A percentile compares a stretch with the other conserved stretches of the same genome.
phyloP scores from a whole-genome alignment of 2,113 vertebrate genomes.

The Vombatus ursinus region DNA sequence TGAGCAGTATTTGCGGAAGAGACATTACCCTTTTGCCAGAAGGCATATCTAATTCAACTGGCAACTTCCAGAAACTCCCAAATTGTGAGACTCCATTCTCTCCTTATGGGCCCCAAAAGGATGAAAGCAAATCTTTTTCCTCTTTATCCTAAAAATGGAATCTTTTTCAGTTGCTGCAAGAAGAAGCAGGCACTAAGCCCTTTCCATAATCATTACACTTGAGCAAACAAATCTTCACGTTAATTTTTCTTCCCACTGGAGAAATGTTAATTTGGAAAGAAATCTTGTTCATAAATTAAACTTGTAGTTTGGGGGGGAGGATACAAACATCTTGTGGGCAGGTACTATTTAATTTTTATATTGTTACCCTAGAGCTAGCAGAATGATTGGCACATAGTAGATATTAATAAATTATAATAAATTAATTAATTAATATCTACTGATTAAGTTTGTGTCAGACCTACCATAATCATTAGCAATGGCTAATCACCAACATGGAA shows the following conservation, averaged over 20 bases:
- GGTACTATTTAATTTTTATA: neutral
- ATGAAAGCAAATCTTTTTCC: constrained; percentile 57
- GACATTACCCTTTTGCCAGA: constrained; percentile 78
- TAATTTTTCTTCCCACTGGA: constrained; percentile 17
- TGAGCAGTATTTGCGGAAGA: constrained; percentile 75
- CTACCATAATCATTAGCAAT: neutral
- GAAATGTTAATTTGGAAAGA: constrained; percentile 51
- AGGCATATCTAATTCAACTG: constrained; percentile 54
- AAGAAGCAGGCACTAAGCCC: constrained; percentile 42
- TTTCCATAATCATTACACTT: constrained; percentile 34
- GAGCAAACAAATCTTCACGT: constrained; percentile 46
- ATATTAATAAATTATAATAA: neutral
- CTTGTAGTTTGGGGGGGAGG: constrained; percentile 60
- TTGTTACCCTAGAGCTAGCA: neutral
- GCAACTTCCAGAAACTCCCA: constrained; percentile 56
- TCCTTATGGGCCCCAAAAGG: constrained; percentile 46
- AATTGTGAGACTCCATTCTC: constrained; percentile 45
- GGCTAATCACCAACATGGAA: constrained; percentile 11
- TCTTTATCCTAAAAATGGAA: constrained; percentile 60
- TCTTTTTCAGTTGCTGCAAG: constrained; percentile 62
- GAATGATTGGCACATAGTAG: neutral
- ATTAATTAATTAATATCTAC: neutral
- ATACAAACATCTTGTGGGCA: neutral
- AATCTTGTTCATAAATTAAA: constrained; percentile 56
- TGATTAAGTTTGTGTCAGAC: neutral